Evolutionary conservation across 2,797 vertebrate genomes (phyloP).

Genomic region (Syndactyla subalaris): DNA sequence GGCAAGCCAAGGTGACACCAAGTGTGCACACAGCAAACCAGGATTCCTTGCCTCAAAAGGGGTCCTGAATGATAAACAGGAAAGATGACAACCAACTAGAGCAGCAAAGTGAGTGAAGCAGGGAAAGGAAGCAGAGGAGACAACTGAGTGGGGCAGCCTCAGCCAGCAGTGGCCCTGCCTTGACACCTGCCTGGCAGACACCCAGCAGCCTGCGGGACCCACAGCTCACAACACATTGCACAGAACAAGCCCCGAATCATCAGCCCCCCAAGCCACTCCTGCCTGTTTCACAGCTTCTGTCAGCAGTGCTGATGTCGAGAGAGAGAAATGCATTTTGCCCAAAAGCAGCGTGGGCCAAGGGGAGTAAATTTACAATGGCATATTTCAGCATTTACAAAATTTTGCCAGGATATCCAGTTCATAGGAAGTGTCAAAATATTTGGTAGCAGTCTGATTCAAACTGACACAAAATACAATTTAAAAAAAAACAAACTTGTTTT

Average conservation of each 20-base stretch:
- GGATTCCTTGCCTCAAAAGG: neutral
- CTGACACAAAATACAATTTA: neutral
- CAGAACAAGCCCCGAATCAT: neutral
- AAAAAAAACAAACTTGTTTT: neutral
- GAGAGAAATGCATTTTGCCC: neutral
- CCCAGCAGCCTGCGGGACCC: neutral
- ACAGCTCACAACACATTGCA: accelerated
- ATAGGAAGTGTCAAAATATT: slow-evolving; percentile 62
- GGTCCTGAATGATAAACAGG: neutral
- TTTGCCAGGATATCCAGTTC: slow-evolving; percentile 27
- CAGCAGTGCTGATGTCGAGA: neutral
- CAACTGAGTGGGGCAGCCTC: neutral
- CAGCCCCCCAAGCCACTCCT: neutral
- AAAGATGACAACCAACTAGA: neutral
- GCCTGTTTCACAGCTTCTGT: neutral
- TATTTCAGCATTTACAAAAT: slow-evolving; percentile 22
- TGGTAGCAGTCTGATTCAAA: slow-evolving; percentile 17
- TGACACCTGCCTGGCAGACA: neutral
- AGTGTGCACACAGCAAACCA: neutral
- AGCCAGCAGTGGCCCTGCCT: neutral
- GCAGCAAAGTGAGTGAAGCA: neutral
- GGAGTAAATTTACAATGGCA: neutral
- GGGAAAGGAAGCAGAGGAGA: neutral
- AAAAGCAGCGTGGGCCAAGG: neutral
- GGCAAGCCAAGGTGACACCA: neutral